Conservation (phyloP, 2,113 vertebrate species). For the Corvus moneduloides region DNA sequence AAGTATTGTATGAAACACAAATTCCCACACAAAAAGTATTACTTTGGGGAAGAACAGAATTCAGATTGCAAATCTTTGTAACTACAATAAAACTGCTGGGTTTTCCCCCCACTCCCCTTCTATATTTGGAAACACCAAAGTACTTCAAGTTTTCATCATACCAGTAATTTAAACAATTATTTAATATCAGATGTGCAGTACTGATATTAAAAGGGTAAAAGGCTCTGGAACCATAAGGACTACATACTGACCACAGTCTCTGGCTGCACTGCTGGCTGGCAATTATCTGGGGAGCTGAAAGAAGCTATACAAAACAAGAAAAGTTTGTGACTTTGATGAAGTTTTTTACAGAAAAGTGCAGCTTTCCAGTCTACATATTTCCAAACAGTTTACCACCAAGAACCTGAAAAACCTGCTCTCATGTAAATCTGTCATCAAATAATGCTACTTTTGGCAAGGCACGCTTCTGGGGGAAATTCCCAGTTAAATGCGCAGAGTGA, state of each 20-base stretch:
- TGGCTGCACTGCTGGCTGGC: neutral
- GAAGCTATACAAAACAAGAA: neutral
- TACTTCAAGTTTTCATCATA: neutral
- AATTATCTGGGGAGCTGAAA: neutral
- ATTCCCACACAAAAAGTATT: neutral
- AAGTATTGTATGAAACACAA: neutral
- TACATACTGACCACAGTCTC: neutral
- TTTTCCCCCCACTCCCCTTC: neutral
- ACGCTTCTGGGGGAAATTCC: slow-evolving; percentile 1
- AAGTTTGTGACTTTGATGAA: neutral
- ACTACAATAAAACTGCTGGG: neutral
- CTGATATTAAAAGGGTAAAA: neutral
- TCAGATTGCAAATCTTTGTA: neutral
- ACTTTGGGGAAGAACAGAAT: neutral
- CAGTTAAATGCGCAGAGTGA: neutral
- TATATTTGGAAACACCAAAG: neutral
- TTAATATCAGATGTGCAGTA: neutral
- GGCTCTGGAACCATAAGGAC: neutral
- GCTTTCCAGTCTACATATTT: neutral
- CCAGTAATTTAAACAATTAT: neutral
- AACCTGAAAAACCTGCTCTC: slow-evolving; percentile 40
- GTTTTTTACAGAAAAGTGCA: neutral
- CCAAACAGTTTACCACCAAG: neutral
- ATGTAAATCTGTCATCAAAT: slow-evolving; percentile 48
- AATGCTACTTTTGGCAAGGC: slow-evolving; percentile 29